Evolutionary conservation across 64 coral and sea anemone genomes (phyloP).

Genomic region (Stylophora pistillata): DNA sequence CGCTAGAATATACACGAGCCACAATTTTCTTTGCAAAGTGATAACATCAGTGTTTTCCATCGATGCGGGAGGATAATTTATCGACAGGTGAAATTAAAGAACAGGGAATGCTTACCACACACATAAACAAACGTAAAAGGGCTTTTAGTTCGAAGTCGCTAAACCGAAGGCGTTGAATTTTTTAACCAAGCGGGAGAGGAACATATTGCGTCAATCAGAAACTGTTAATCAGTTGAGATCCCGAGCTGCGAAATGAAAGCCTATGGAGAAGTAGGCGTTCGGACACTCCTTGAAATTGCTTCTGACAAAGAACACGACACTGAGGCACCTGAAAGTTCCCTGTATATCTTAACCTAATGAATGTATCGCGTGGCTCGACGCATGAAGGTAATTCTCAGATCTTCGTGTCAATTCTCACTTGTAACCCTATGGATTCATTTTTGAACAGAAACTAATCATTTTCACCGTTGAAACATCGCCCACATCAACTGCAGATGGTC

Average conservation of each 20-base stretch:
- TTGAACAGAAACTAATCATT: no score
- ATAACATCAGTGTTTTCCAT: no score
- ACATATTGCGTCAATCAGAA: background rate
- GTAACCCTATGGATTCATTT: no score
- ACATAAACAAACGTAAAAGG: background rate
- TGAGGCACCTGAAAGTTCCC: background rate
- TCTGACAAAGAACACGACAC: background rate
- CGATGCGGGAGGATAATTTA: background rate
- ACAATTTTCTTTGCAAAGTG: no score
- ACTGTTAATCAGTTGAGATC: background rate
- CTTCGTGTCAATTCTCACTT: no score
- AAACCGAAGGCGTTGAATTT: background rate
- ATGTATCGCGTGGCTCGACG: no score
- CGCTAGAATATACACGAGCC: no score
- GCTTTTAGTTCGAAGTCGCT: background rate
- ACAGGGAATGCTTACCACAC: background rate
- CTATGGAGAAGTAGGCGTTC: background rate
- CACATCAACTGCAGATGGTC: no score
- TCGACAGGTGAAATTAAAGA: background rate
- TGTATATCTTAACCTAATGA: background rate
- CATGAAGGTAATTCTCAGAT: no score
- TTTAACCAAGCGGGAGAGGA: background rate
- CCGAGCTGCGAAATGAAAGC: background rate
- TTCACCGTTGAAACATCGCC: no score
- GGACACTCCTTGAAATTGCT: background rate